Conservation (phyloP, 2,797 vertebrate species). For the Pangasius mekongensis region DNA sequence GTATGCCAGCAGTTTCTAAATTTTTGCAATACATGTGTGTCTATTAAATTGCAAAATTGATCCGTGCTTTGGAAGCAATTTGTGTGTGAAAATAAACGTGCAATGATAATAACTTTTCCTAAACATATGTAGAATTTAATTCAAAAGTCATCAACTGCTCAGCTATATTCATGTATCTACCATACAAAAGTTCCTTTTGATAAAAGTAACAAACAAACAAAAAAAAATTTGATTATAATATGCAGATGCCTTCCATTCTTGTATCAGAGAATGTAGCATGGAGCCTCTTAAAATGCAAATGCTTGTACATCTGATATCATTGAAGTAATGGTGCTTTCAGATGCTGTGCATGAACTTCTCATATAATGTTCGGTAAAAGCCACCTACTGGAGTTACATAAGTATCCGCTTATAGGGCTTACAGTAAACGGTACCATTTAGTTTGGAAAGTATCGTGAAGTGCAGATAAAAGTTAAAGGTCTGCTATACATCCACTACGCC, state of each 20-base stretch:
- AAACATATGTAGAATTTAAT: background rate
- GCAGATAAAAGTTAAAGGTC: slow-evolving; percentile 11
- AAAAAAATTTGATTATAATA: background rate
- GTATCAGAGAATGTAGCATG: background rate
- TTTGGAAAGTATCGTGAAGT: slow-evolving; percentile 8
- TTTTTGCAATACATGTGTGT: background rate
- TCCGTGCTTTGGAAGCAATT: background rate
- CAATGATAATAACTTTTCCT: background rate
- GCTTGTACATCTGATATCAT: background rate
- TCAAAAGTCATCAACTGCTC: background rate
- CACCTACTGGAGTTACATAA: background rate
- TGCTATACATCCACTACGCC: slow-evolving; percentile 36
- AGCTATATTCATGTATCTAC: background rate
- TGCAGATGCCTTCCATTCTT: background rate
- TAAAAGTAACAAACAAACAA: background rate
- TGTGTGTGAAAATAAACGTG: background rate
- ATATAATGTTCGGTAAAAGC: slow-evolving; percentile 13
- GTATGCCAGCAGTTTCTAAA: background rate
- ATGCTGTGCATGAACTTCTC: background rate
- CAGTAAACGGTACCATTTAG: slow-evolving; percentile 12
- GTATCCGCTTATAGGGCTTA: background rate
- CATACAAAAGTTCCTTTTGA: background rate
- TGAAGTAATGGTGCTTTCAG: background rate
- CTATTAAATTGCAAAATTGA: background rate
- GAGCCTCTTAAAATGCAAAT: slow-evolving; percentile 4